Evolutionary conservation across 2,888 invertebrate genomes (phyloP), one percentile per base, ranked within the genome.

Genomic region (Macrophya annulata): DNA sequence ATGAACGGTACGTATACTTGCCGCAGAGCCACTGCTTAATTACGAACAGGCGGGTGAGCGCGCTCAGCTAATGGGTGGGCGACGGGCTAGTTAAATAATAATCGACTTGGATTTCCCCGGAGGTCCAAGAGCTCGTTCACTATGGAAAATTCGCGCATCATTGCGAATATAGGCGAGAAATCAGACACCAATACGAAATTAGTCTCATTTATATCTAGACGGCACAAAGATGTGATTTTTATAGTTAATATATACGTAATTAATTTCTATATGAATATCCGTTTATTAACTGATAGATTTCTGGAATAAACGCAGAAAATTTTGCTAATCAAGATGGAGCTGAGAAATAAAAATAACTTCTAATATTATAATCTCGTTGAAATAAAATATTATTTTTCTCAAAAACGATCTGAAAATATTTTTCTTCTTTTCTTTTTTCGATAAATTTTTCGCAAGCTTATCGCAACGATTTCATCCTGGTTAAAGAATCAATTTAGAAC

Each of bases 31-130:
- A 17, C 51, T 77, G 77, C 77, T 77, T 77, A 77, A 51, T 77
- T 77, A 55, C 37, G 55, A 31, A 77, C 31, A 40, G 77, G 77
- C 68, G 51, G 77, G 31, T n/a, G 51, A 31, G 51, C n/a, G 77
- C 31, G 25, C 55, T 51, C 77, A 71, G 43, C 77, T 77, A 77
- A 77, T 77, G 77, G 77, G 48, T 37, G 77, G 77, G 31, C 55
- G 55, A 55, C 37, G 31, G 77, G 51, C 48, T 77, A 15, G 77
- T 77, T 77, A 55, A 77, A 48, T 77, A 77, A 77, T 77, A 48
- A 77, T 51, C 51, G 37, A 77, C 51, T 77, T 55, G 55, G 51
- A 77, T 77, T 77, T 77, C 77, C 77, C 77, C 55, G 25, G 51
- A 55, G 77, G 12, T 51, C 37, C 17, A n/a, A 17, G 48, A 76